phyloP scores from a whole-genome alignment of 2,888 invertebrate species.

The Coecobrya sp. region DNA sequence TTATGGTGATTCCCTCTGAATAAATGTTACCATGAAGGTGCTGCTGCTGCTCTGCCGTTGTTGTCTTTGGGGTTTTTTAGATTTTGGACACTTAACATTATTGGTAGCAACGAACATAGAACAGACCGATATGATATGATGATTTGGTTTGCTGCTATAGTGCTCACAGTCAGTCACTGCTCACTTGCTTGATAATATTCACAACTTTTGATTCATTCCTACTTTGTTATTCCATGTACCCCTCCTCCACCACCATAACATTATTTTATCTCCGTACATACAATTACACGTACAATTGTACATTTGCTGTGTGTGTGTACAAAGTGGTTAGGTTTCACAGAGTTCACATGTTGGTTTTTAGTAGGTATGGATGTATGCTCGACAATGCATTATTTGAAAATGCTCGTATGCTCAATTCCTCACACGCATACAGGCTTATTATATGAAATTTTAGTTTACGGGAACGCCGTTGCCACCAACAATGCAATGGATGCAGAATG shows the following conservation, averaged over 20 bases:
- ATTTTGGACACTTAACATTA: slow-evolving; percentile 66
- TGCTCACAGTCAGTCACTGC: neutral
- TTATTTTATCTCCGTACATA: neutral
- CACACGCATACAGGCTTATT: neutral
- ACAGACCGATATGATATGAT: neutral
- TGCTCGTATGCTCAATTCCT: neutral
- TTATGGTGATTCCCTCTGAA: neutral
- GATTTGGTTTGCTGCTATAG: neutral
- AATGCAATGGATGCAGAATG: slow-evolving; percentile 19
- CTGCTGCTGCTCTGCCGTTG: neutral
- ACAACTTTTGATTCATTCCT: neutral
- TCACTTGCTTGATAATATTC: slow-evolving; percentile 21
- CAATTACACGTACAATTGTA: neutral
- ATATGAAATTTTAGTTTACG: neutral
- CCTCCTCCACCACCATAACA: slow-evolving; percentile 19
- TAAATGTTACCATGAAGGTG: neutral
- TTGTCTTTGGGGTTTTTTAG: slow-evolving; percentile 44
- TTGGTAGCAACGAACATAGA: neutral
- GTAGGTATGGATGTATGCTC: neutral
- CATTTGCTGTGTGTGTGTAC: neutral
- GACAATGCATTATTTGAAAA: slow-evolving; percentile 14
- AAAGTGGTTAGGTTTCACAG: neutral
- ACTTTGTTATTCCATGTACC: slow-evolving; percentile 26
- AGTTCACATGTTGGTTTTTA: neutral
- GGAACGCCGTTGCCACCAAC: slow-evolving; percentile 15